Percentiles rank a stretch among this genome's conserved stretches.
These are phyloP conservation scores for Triplophysa tibetana DNA, from an alignment of 2,113 vertebrate species.

Conservation along the genomic window DNA sequence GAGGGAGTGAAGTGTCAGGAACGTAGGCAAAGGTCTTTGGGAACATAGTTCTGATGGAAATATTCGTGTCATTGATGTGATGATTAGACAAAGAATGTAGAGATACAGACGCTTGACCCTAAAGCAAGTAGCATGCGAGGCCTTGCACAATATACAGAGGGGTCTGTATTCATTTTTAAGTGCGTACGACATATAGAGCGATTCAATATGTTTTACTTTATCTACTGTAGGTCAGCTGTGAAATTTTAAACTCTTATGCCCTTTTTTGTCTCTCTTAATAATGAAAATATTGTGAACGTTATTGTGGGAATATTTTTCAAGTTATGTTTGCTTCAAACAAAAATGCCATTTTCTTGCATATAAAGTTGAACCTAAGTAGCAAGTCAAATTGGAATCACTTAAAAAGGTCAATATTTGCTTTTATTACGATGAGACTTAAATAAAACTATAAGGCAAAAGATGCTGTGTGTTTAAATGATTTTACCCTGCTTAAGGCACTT, in stretches of 20 bases:
- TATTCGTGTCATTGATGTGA: constrained; percentile 38
- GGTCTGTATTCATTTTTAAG: too few relatives aligned
- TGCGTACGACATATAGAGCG: too few relatives aligned
- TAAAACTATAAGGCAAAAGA: background rate
- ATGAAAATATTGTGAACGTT: too few relatives aligned
- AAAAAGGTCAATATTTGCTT: background rate
- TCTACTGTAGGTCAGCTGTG: background rate
- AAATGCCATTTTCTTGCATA: constrained; percentile 34
- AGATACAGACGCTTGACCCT: constrained; percentile 11
- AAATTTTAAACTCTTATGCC: background rate
- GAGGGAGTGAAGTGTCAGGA: constrained; percentile 60
- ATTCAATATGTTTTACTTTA: too few relatives aligned
- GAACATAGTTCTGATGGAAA: constrained; percentile 30
- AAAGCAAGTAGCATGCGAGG: constrained; percentile 8
- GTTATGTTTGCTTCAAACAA: constrained; percentile 49
- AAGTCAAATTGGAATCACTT: constrained; percentile 17
- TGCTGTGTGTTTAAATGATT: background rate
- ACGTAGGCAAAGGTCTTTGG: constrained; percentile 56
- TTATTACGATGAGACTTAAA: background rate
- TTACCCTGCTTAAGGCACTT: background rate
- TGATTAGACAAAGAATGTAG: background rate
- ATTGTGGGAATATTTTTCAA: constrained; percentile 22
- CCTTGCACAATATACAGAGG: background rate
- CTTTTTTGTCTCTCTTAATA: too few relatives aligned
- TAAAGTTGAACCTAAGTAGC: constrained; percentile 30